These are phyloP conservation scores for Apostichopus parvimensis DNA, from an alignment of 35 echinoderm and acorn worm genomes.

Conservation along the genomic window DNA sequence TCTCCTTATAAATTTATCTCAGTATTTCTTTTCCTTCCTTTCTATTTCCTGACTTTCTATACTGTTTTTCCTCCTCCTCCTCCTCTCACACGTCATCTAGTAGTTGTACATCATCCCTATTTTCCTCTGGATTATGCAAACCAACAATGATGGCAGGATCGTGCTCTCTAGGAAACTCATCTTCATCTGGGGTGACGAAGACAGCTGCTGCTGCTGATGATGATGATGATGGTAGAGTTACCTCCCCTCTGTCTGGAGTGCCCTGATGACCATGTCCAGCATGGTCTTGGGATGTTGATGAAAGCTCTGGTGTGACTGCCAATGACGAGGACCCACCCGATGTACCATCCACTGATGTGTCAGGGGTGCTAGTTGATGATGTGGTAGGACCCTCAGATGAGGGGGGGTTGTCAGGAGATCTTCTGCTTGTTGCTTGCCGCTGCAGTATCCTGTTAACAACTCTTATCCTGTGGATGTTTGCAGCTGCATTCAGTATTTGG, in stretches of 20 bases:
- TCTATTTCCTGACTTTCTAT: no score
- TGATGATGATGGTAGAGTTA: background rate
- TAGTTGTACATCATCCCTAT: slow-evolving; percentile 20
- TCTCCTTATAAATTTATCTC: no score
- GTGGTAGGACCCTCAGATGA: background rate
- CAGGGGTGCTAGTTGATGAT: background rate
- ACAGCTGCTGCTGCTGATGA: background rate
- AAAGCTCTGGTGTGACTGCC: background rate
- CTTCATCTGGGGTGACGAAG: background rate
- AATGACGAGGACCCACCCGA: background rate
- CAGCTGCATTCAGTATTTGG: slow-evolving; percentile 82
- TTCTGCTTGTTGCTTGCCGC: background rate
- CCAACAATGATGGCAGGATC: slow-evolving; percentile 5
- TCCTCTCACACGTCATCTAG: slow-evolving; percentile 1
- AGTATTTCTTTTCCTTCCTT: no score
- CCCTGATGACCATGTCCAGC: background rate
- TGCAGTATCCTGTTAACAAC: slow-evolving; percentile 43
- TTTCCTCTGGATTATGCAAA: background rate
- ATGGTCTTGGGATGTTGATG: slow-evolving; percentile 4
- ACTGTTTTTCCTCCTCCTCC: no score
- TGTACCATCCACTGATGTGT: background rate
- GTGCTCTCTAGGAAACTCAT: background rate
- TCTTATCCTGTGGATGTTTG: slow-evolving; percentile 83
- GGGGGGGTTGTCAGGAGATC: background rate
- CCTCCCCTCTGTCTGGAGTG: background rate